These are phyloP conservation scores for Argyrosomus japonicus DNA, from an alignment of 2,113 vertebrate species.

Conservation along the genomic window DNA sequence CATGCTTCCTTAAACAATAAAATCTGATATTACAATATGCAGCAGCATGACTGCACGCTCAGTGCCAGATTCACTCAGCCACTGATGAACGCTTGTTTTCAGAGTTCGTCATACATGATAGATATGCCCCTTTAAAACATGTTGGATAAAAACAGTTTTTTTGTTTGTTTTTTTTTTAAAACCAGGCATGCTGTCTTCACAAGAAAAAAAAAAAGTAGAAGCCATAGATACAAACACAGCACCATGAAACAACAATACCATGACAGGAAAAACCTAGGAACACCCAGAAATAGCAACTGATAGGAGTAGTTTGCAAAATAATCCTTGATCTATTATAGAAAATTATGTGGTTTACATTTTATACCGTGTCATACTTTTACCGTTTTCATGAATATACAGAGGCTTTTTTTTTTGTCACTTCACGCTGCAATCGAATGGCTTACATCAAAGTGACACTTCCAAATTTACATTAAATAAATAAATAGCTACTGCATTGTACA, in stretches of 20 bases:
- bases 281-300: slow-evolving; percentile 37
- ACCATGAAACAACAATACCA: slow-evolving; percentile 58
- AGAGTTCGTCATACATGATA: slow-evolving; percentile 13
- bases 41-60: slow-evolving; percentile 21
- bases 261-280: slow-evolving; percentile 30
- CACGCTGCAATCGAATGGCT: slow-evolving; percentile 33
- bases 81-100: slow-evolving; percentile 19
- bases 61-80: slow-evolving; percentile 6
- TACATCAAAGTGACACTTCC: slow-evolving; percentile 22
- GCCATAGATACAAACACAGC: slow-evolving; percentile 64
- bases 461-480: slow-evolving; percentile 76
- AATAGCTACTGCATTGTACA: slow-evolving; percentile 41
- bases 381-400: slow-evolving; percentile 31
- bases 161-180: slow-evolving; percentile 30
- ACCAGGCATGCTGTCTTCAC: slow-evolving; percentile 61
- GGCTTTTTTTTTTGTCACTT: background rate
- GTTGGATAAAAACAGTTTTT: slow-evolving; percentile 24
- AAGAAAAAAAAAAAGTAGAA: slow-evolving; percentile 33
- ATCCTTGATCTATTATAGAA: slow-evolving; percentile 16
- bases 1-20: slow-evolving; percentile 55
- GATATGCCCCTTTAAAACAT: slow-evolving; percentile 37
- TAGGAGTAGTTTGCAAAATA: slow-evolving; percentile 20
- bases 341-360: slow-evolving; percentile 32
- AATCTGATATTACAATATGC: slow-evolving; percentile 41
- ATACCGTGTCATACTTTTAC: background rate